These are phyloP conservation scores for Acrocephalus scirpaceus DNA, from an alignment of 2,797 vertebrate genomes.

Conservation along the genomic window DNA sequence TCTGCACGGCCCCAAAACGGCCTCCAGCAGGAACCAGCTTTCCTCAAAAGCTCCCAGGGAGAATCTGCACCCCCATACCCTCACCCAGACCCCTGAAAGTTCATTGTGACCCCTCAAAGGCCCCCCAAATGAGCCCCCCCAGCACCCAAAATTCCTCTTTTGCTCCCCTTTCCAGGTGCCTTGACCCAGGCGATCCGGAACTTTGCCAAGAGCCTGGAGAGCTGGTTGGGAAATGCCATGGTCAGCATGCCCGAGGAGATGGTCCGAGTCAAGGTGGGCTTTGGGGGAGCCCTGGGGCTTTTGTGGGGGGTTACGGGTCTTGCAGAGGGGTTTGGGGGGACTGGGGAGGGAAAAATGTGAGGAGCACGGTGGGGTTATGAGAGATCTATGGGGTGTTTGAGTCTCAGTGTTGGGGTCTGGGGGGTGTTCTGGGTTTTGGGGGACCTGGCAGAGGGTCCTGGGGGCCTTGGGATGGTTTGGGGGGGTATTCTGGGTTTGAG, in stretches of 20 bases:
- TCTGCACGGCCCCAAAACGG: too few species aligned
- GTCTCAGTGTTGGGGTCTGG: background rate
- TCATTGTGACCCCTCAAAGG: background rate
- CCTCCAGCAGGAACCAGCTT: background rate
- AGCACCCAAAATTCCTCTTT: background rate
- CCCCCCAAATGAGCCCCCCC: too few species aligned
- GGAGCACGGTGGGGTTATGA: background rate
- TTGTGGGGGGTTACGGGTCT: too few species aligned
- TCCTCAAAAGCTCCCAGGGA: background rate
- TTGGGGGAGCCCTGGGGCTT: background rate
- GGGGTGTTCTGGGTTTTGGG: background rate
- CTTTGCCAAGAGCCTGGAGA: background rate
- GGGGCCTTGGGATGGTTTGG: too few species aligned
- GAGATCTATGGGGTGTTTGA: background rate
- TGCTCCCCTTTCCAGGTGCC: background rate
- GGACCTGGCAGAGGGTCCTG: background rate
- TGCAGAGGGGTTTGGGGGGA: too few species aligned
- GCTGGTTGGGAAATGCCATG: background rate
- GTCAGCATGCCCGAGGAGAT: background rate
- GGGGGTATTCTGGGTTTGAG: background rate
- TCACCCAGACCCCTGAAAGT: background rate
- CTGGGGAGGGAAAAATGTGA: too few species aligned
- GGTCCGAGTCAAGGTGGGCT: background rate
- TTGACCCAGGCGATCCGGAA: background rate
- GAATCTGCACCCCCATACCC: background rate